Evolutionary conservation across 2,113 vertebrate genomes (phyloP).

Genomic region (Sebastes schlegelii): DNA sequence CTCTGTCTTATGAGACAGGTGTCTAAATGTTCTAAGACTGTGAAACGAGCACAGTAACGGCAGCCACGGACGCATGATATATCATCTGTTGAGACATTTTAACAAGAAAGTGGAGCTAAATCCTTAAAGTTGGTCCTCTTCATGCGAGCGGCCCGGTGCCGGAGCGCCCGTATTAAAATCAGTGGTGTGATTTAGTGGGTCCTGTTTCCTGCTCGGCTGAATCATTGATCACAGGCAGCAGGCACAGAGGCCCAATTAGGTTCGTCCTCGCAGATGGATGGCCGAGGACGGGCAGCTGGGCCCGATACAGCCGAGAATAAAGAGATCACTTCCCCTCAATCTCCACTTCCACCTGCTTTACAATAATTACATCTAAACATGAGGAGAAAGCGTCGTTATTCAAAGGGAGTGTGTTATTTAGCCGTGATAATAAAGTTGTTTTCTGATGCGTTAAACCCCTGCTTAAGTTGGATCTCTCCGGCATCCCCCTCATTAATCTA

Average conservation of each 20-base stretch:
- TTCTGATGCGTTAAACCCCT: conserved; percentile 10
- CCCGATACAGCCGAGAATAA: conserved; percentile 7
- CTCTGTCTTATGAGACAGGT: neutral
- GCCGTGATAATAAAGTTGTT: conserved; percentile 4
- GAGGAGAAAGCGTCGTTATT: neutral
- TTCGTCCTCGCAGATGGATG: conserved; percentile 55
- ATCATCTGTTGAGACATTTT: conserved; percentile 6
- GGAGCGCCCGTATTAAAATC: conserved; percentile 37
- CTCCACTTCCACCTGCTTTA: conserved; percentile 8
- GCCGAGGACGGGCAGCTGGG: conserved; percentile 29
- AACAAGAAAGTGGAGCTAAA: conserved; percentile 8
- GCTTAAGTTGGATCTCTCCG: conserved; percentile 5
- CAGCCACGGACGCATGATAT: neutral
- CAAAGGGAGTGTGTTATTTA: neutral
- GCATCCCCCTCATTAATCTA: conserved; percentile 42
- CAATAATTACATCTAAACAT: neutral
- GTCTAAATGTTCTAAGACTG: neutral
- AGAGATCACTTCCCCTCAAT: neutral
- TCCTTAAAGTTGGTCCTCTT: conserved; percentile 23
- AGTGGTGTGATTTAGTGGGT: conserved; percentile 53
- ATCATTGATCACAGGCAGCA: conserved; percentile 63
- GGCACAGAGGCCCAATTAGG: conserved; percentile 47
- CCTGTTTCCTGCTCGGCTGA: conserved; percentile 37
- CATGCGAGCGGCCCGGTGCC: neutral
- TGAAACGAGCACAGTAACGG: neutral